These are phyloP conservation scores for Chelonus formosanus DNA, from an alignment of 2,888 invertebrate species.

Conservation along the genomic window DNA sequence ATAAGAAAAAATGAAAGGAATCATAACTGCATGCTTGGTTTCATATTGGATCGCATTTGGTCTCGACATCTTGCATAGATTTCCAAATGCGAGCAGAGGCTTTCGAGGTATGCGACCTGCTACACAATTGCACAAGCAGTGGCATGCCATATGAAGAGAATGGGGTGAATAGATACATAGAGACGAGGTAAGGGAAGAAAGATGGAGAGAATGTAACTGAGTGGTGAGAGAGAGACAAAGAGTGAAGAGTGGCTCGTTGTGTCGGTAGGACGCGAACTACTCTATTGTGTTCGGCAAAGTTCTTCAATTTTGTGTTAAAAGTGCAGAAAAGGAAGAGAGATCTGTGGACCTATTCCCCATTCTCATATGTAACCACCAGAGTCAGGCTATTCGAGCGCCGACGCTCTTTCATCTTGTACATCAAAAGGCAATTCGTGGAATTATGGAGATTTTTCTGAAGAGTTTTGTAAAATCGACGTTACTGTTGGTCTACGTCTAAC, in stretches of 20 bases:
- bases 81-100: background rate
- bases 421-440: slow-evolving; percentile 63
- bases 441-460: slow-evolving; percentile 61
- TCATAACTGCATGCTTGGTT: slow-evolving; percentile 2
- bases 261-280: slow-evolving; percentile 24
- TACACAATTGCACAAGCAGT: slow-evolving; percentile 14
- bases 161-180: slow-evolving; percentile 9
- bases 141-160: slow-evolving; percentile 8
- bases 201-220: background rate
- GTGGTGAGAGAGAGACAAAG: slow-evolving; percentile 23
- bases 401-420: slow-evolving; percentile 61
- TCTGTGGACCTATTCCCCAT: slow-evolving; percentile 4
- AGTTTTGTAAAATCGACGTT: slow-evolving; percentile 42
- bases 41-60: slow-evolving; percentile 13
- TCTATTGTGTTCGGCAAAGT: slow-evolving; percentile 42
- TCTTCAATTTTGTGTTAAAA: slow-evolving; percentile 43
- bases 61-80: slow-evolving; percentile 7
- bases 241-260: slow-evolving; percentile 22
- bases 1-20: slow-evolving; percentile 1
- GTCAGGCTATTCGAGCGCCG: slow-evolving; percentile 35
- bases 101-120: slow-evolving; percentile 5
- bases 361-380: slow-evolving; percentile 21
- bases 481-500: slow-evolving; percentile 28
- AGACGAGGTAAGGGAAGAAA: background rate
- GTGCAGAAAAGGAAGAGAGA: slow-evolving; percentile 31